A percentile compares a stretch with the other conserved stretches of the same genome.
Evolutionary conservation across 2,888 invertebrate species (phyloP).

Genomic region (Dasypolia templi): DNA sequence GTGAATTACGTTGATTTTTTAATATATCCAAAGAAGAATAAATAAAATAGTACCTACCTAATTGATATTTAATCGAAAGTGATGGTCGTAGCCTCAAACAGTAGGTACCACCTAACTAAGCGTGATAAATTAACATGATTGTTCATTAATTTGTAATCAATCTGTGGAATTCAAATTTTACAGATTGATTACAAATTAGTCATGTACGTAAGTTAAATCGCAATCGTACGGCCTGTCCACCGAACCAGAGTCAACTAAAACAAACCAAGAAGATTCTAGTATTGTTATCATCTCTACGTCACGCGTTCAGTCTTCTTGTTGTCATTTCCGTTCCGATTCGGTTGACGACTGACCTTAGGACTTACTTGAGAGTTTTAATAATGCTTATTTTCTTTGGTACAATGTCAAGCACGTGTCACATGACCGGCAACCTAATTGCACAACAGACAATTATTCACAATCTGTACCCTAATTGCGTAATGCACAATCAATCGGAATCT

Average conservation of each 20-base stretch:
- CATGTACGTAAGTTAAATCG: no score
- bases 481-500: no score
- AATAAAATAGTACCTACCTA: no score
- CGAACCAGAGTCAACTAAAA: neutral
- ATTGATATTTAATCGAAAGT: conserved; percentile 22
- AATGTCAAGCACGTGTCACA: neutral
- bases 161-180: no score
- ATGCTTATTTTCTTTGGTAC: neutral
- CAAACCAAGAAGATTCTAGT: neutral
- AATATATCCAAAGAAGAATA: no score
- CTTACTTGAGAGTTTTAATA: neutral
- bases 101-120: neutral
- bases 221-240: neutral
- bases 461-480: no score
- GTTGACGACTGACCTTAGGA: neutral
- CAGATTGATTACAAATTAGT: no score
- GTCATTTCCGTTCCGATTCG: neutral
- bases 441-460: no score
- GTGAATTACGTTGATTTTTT: no score
- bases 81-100: neutral
- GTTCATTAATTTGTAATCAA: neutral
- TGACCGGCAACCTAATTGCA: no score
- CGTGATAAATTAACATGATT: neutral
- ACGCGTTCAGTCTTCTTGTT: neutral
- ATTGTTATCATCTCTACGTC: neutral